A percentile compares a stretch with the other conserved stretches of the same genome.
These are phyloP conservation scores for Tenodera sinensis DNA, from an alignment of 2,888 invertebrate species.

Conservation along the genomic window DNA sequence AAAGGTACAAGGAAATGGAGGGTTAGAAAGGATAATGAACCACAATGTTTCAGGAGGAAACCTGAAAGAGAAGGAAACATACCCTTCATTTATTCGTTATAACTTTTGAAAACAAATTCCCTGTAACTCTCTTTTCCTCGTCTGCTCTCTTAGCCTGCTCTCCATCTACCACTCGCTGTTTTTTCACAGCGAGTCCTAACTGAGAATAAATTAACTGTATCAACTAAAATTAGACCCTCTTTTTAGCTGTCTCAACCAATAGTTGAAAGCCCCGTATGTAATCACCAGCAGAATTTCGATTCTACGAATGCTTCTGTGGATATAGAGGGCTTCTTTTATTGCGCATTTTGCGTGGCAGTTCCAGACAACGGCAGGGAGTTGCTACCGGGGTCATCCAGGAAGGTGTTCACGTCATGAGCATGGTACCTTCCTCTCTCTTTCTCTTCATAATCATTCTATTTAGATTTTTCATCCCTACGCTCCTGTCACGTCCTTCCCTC, in stretches of 20 bases:
- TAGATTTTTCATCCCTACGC: not conserved
- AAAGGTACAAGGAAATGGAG: not conserved
- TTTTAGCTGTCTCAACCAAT: constrained; percentile 24
- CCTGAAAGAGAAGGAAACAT: not conserved
- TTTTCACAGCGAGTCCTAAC: not conserved
- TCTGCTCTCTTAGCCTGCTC: not conserved
- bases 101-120: constrained; percentile 12
- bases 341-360: not conserved
- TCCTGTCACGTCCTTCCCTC: not conserved
- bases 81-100: constrained; percentile 10
- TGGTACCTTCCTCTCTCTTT: not conserved
- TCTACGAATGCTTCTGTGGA: not conserved
- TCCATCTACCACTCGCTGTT: not conserved
- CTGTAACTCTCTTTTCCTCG: not conserved
- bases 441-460: constrained; percentile 24
- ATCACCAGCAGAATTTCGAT: not conserved
- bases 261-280: not conserved
- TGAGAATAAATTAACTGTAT: constrained; percentile 15
- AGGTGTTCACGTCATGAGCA: not conserved
- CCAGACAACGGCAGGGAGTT: not conserved
- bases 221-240: constrained; percentile 9
- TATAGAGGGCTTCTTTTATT: not conserved
- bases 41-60: not conserved
- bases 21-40: not conserved
- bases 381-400: not conserved